Evolutionary conservation across 2,797 vertebrate genomes (phyloP), one percentile per base, ranked within the genome.

Genomic region (Sphaeramia orbicularis): DNA sequence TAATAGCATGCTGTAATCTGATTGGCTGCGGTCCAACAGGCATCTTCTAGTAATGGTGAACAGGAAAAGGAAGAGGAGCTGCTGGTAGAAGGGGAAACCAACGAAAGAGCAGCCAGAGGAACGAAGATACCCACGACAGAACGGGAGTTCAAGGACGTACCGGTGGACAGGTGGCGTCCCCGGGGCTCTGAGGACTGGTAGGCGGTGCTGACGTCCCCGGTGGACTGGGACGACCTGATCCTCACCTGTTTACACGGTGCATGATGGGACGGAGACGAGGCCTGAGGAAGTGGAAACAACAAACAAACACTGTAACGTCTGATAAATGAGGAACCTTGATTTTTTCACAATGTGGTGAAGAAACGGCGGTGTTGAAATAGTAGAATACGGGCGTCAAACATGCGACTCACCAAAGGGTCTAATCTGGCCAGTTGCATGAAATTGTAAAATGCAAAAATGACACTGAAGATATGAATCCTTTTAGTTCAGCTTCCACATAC

Each of bases 21-120:
- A 95, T 95, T 95, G 96, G 96, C 94, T 59, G 19, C 14, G 0
- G 35, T 93, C 95, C 96, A 96, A 92, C 71, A 38, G 74, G 81
- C 95, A 90, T 91, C 95, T 92, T 95, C 93, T 90, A 93, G 90
- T 93, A 85, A 86, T 91, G 86, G 91, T 86, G 93, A 87, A 94
- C 95, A 97, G 96, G 96, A 97, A 96, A 96, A 89, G 96, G 96
- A 97, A 96, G 96, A 93, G 94, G 82, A 95, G 91, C 92, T 91
- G 92, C 86, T 92, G 93, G 95, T 95, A 90, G 90, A 94, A 95
- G 92, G 94, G 96, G 95, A 96, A 97, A 93, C 86, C 74, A 89
- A 93, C 91, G 93, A 91, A 94, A 95, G 94, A 87, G 89, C 80
- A 81, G 38, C 53, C 66, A 74, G 59, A 74, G 58, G 67, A 41